phyloP scores from a whole-genome alignment of 1,140 invertebrate species.

The Anastrepha ludens region DNA sequence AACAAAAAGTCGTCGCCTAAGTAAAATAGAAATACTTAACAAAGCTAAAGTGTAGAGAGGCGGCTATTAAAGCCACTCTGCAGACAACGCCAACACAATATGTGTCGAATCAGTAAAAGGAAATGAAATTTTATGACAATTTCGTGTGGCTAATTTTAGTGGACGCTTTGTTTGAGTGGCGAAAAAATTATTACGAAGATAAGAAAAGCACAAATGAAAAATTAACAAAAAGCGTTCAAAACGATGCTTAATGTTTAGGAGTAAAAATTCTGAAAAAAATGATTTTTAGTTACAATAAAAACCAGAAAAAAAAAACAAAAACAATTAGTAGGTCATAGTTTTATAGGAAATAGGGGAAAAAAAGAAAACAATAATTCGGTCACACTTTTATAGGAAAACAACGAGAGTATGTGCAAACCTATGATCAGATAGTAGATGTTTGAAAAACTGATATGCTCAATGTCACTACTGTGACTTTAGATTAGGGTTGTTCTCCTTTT shows the following conservation, averaged over 20 bases:
- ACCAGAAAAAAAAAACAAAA: not conserved
- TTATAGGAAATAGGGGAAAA: not conserved
- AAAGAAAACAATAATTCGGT: not conserved
- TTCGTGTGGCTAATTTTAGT: constrained; percentile 6
- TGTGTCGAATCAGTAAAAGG: not conserved
- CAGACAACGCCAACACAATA: not conserved
- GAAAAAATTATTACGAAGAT: not conserved
- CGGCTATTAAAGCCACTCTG: not conserved
- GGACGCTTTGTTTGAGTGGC: not conserved
- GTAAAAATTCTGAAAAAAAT: too few relatives aligned
- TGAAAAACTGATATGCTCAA: too few relatives aligned
- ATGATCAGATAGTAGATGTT: too few relatives aligned
- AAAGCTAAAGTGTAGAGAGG: not conserved
- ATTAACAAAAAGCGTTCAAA: too few relatives aligned
- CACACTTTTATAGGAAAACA: too few relatives aligned
- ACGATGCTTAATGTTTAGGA: too few relatives aligned
- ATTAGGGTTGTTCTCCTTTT: too few relatives aligned
- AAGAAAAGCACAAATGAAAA: not conserved
- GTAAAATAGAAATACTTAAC: not conserved
- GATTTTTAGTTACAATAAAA: not conserved
- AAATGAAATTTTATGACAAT: constrained; percentile 10
- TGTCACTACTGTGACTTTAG: too few relatives aligned
- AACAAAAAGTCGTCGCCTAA: not conserved
- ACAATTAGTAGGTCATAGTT: not conserved
- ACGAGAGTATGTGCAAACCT: too few relatives aligned